These are phyloP conservation scores for Sceloporus undulatus DNA, from an alignment of 2,113 vertebrate genomes.

Conservation along the genomic window DNA sequence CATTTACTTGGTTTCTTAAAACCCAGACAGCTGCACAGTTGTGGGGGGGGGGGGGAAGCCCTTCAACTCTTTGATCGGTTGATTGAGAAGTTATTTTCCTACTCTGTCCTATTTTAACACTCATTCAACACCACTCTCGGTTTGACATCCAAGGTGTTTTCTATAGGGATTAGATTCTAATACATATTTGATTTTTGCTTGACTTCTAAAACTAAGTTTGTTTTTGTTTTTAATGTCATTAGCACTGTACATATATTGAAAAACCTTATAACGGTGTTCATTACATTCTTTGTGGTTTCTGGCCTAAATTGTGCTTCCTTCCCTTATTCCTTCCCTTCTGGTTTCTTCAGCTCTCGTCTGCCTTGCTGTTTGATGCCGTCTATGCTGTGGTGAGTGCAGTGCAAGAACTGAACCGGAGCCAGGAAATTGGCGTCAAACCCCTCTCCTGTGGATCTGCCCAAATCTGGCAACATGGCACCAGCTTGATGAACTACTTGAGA, in stretches of 20 bases:
- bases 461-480: conserved; percentile 99
- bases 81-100: background rate
- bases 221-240: background rate
- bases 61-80: background rate
- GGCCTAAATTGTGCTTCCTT: background rate
- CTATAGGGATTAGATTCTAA: background rate
- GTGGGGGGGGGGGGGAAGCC: background rate
- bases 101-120: background rate
- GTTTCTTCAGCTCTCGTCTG: conserved; percentile 88
- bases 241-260: background rate
- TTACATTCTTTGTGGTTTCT: too few relatives aligned
- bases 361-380: conserved; percentile 93
- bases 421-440: conserved; percentile 95
- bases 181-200: background rate
- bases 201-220: background rate
- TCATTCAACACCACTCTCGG: background rate
- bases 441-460: conserved; percentile 97
- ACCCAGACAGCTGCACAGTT: background rate
- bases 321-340: rapidly evolving
- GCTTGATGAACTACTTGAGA: conserved; percentile 98
- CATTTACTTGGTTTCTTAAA: conserved; percentile 3
- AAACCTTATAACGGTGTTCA: background rate
- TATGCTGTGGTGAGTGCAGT: conserved; percentile 93
- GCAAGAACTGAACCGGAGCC: conserved; percentile 96
- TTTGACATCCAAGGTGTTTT: background rate